Evolutionary conservation across 2,888 invertebrate genomes (phyloP), one percentile per base, ranked within the genome.

Genomic region (Pandemis cinnamomeana): DNA sequence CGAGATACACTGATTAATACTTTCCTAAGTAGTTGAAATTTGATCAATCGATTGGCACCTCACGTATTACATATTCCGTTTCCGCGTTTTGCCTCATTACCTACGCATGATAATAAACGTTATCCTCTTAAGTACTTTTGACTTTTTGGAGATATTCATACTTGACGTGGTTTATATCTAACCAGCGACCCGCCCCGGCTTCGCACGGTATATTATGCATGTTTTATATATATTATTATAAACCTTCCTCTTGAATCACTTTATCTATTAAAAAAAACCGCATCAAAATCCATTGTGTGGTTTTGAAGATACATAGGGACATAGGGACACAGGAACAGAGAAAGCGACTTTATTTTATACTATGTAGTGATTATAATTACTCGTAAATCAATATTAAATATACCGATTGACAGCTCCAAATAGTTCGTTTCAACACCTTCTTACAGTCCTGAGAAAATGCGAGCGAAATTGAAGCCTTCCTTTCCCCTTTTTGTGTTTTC

Each of bases 401-500:
- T 58, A 11, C 27, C 58, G 27, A 58, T 58, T 6, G 58, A 11
- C 58, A 58, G 11, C 27, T 58, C 11, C 58, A 20, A 27, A 20
- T 11, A 58, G 11, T 27, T 58, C 11, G 27, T 27, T 58, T 58
- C 11, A 8, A 58, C 64, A 27, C 13, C 46, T 67, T 41, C 36
- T 46, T 2, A 36, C 27, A 36, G n/a, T 53, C 27, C 53, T 8
- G 11, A 55, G 20, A 7, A 27, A 68, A 27, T 60, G n/a, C 60
- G 11, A 46, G 27, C 10, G 53, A 53, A 41, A 62, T 51, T 61
- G 41, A 27, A 58, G 8, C 48, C 53, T 7, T 36, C 15, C 46
- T 46, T 41, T 51, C 10, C 62, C 53, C 8, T 51, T 53, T 58
- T 62, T 72, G 70, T 73, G 48, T 76, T 73, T 72, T 67, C 44